A percentile compares a stretch with the other conserved stretches of the same genome.
These are phyloP conservation scores for Dendrolimus punctatus DNA, from an alignment of 1,140 invertebrate species.

Conservation along the genomic window DNA sequence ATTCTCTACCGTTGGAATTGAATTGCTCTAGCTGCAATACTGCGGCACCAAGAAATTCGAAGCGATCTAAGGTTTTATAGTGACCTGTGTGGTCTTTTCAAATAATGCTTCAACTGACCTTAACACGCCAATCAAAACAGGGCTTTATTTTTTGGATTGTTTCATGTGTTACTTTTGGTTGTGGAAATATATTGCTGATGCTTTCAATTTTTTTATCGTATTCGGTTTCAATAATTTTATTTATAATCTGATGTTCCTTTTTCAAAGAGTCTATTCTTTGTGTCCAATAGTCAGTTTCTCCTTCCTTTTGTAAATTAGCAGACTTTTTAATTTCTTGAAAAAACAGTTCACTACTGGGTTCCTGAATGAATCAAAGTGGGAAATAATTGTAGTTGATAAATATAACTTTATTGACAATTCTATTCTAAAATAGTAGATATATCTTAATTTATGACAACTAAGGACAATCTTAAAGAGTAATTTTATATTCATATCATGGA, in stretches of 20 bases:
- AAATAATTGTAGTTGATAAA: not conserved
- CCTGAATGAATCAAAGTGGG: slow-evolving; percentile 19
- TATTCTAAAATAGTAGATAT: too few relatives aligned
- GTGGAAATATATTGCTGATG: slow-evolving; percentile 30
- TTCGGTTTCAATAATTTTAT: slow-evolving; percentile 54
- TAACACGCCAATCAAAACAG: slow-evolving; percentile 44
- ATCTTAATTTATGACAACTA: too few relatives aligned
- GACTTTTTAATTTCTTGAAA: slow-evolving; percentile 27
- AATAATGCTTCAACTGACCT: slow-evolving; percentile 22
- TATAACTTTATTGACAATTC: too few relatives aligned
- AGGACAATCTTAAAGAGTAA: too few relatives aligned
- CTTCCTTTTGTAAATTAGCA: slow-evolving; percentile 17
- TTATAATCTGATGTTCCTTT: slow-evolving; percentile 51
- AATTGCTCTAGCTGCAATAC: too few relatives aligned
- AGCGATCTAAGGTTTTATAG: too few relatives aligned
- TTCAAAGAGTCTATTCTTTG: slow-evolving; percentile 47
- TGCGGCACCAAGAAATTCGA: too few relatives aligned
- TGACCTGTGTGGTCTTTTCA: too few relatives aligned
- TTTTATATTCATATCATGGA: too few relatives aligned
- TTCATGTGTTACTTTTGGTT: slow-evolving; percentile 32
- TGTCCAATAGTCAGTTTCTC: slow-evolving; percentile 47
- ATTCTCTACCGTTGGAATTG: too few relatives aligned
- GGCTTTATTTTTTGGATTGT: slow-evolving; percentile 49
- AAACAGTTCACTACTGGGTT: slow-evolving; percentile 20
- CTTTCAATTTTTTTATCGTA: slow-evolving; percentile 46